These are phyloP conservation scores for Alaudala cheleensis DNA, from an alignment of 2,113 vertebrate species.

Conservation along the genomic window DNA sequence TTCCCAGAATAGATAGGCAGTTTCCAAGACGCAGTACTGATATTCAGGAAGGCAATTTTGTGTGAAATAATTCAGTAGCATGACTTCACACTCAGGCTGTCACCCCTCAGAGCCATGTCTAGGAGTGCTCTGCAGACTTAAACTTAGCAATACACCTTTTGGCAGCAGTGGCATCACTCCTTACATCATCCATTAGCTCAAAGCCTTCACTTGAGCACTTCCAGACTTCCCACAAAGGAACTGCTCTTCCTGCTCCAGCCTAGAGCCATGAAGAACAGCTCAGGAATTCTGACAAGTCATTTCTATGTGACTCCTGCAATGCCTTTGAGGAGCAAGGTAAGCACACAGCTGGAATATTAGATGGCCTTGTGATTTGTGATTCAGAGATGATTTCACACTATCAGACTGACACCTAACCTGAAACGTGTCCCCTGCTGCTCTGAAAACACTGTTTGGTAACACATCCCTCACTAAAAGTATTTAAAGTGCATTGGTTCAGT, in stretches of 20 bases:
- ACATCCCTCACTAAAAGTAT: background rate
- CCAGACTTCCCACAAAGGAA: background rate
- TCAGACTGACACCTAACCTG: background rate
- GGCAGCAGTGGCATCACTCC: background rate
- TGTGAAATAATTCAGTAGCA: background rate
- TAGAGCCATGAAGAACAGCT: background rate
- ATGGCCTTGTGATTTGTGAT: background rate
- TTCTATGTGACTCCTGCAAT: background rate
- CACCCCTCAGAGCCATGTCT: background rate
- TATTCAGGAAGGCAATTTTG: background rate
- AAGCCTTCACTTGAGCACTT: background rate
- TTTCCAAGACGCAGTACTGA: background rate
- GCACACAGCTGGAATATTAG: background rate
- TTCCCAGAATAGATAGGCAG: background rate
- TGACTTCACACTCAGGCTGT: background rate
- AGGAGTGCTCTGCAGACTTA: background rate
- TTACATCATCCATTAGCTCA: background rate
- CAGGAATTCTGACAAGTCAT: background rate
- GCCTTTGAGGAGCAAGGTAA: background rate
- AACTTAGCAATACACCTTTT: rapidly evolving
- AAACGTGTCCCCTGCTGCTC: background rate
- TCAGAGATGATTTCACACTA: background rate
- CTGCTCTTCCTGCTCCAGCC: background rate
- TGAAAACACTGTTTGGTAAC: background rate
- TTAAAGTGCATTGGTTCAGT: background rate